Conservation (phyloP, 2,888 invertebrate species). For the Dione vanillae region DNA sequence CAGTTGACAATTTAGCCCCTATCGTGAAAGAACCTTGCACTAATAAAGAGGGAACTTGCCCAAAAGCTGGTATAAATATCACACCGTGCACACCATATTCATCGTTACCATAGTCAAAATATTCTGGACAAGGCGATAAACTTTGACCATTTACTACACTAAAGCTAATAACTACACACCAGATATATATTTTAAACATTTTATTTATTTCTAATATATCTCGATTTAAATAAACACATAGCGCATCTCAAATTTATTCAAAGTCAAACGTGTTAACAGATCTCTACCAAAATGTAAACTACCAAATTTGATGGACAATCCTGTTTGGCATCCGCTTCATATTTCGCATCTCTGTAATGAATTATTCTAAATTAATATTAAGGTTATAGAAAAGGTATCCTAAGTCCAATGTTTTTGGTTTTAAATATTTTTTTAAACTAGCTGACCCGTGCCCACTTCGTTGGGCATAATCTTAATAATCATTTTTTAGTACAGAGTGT, state of each 20-base stretch:
- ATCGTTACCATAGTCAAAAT: slow-evolving; percentile 65
- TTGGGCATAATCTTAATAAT: too few relatives aligned
- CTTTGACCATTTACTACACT: slow-evolving; percentile 56
- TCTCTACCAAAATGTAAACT: slow-evolving; percentile 55
- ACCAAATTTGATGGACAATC: slow-evolving; percentile 41
- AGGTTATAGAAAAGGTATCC: too few relatives aligned
- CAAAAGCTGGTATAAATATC: slow-evolving; percentile 57
- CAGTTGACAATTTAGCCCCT: slow-evolving; percentile 52
- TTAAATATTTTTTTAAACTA: too few relatives aligned
- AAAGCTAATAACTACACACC: slow-evolving; percentile 54
- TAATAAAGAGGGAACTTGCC: slow-evolving; percentile 55
- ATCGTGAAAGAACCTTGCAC: slow-evolving; percentile 64
- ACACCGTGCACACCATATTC: slow-evolving; percentile 59
- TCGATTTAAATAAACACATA: slow-evolving; percentile 10
- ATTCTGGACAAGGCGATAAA: slow-evolving; percentile 65
- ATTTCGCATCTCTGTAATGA: not conserved
- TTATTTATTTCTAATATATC: slow-evolving; percentile 38
- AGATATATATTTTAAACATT: slow-evolving; percentile 50
- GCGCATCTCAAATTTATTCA: slow-evolving; percentile 40
- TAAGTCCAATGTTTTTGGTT: too few relatives aligned
- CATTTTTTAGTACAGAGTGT: too few relatives aligned
- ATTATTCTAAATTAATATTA: not conserved
- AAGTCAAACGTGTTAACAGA: slow-evolving; percentile 52
- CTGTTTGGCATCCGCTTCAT: slow-evolving; percentile 24
- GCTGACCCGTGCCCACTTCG: too few relatives aligned